Percentiles rank a stretch among this genome's conserved stretches.
phyloP scores from a whole-genome alignment of 2,113 vertebrate genomes.

The Rissa tridactyla region DNA sequence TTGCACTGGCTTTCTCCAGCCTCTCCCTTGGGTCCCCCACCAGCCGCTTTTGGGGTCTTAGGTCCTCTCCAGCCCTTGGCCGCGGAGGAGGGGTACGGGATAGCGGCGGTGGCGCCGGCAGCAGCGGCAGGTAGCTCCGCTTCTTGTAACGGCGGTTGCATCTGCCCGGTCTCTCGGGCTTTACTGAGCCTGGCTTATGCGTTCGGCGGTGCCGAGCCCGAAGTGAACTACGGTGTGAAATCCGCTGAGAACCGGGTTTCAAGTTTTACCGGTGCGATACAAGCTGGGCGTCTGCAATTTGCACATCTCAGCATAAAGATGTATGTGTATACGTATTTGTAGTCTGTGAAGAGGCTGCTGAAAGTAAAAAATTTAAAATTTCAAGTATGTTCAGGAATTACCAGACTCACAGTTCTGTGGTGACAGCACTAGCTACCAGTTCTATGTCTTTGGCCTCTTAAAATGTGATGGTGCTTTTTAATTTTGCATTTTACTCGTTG shows the following conservation, averaged over 20 bases:
- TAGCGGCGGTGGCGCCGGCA: not conserved
- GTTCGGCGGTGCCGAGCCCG: not conserved
- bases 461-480: not conserved
- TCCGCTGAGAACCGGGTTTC: not conserved
- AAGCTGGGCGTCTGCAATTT: not conserved
- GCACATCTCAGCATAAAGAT: accelerated
- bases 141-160: not conserved
- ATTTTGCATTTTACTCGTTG: not conserved
- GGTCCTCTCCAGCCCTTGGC: not conserved
- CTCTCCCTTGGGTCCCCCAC: not conserved
- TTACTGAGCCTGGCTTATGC: not conserved
- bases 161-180: not conserved
- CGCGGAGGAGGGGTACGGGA: not conserved
- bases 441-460: not conserved
- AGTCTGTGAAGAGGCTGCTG: not conserved
- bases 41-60: not conserved
- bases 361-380: not conserved
- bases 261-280: not conserved
- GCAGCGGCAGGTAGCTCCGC: not conserved
- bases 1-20: not conserved
- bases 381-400: not conserved
- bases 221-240: accelerated
- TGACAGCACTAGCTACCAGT: not conserved
- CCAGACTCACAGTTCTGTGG: not conserved
- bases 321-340: accelerated